Evolutionary conservation across 2,888 invertebrate species (phyloP), one percentile per base, ranked within the genome.

Genomic region (Amblyjoppa fuscipennis): DNA sequence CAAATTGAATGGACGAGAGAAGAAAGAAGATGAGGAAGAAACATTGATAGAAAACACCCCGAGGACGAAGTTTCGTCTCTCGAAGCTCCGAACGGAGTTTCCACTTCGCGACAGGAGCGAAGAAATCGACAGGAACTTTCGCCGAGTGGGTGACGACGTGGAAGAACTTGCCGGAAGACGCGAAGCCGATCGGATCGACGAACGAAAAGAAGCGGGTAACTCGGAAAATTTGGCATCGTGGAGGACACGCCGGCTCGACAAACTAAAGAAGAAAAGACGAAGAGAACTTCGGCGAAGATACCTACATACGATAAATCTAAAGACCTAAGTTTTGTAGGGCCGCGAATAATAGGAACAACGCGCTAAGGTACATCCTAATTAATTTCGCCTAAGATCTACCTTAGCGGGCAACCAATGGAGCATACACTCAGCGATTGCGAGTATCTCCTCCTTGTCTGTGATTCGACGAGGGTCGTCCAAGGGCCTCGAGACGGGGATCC

Each of bases 351-450:
- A 59, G 76, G 66, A 79, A 80, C 73, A 82, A 77, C 53, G 73
- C 82, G 84, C 83, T 80, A 73, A 84, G 80, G 78, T 90, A 87
- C 85, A 64, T 89, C 87, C 89, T 90, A 90, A 90, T 90, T 89
- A 89, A 90, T 90, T 89, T 90, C 91, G 89, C 89, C 88, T 89
- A 91, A 84, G 80, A 78, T 83, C 77, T 77, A 81, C 80, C 69
- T 51, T 68, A 80, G 73, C 82, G 75, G 73, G 71, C 70, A 68
- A 31, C 51, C 34, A 51, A 64, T 53, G 83, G 53, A 81, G 64
- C 20, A 49, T 64, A 61, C 71, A 85, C 80, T 71, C 76, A 82
- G 59, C 76, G 61, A 85, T 64, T 56, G 79, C 68, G 68, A 64
- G 64, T 73, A 81, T 80, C 77, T 84, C 70, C 66, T 78, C 71